phyloP scores from a whole-genome alignment of 2,797 vertebrate species.

The Anabas testudineus region DNA sequence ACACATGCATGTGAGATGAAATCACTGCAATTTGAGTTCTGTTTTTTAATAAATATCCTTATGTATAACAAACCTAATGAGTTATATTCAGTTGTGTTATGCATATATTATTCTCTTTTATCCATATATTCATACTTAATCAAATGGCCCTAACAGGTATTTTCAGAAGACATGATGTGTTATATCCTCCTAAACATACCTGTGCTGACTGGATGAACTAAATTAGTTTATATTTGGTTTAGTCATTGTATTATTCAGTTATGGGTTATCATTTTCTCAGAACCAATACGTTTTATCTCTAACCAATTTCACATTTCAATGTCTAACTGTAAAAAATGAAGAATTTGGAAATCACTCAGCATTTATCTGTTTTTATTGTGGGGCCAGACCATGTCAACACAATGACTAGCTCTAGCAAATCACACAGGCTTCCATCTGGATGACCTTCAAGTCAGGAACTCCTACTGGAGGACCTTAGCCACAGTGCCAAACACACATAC shows the following conservation, averaged over 20 bases:
- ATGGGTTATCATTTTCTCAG: not conserved
- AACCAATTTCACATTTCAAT: slow-evolving; percentile 26
- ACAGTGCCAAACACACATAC: slow-evolving; percentile 13
- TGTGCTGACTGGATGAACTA: not conserved
- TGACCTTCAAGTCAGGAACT: slow-evolving; percentile 39
- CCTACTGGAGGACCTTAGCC: slow-evolving; percentile 28
- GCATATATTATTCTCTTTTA: slow-evolving; percentile 34
- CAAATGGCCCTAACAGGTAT: not conserved
- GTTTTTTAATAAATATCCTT: slow-evolving; percentile 37
- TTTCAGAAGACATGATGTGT: not conserved
- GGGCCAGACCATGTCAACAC: slow-evolving; percentile 43
- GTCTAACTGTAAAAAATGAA: slow-evolving; percentile 23
- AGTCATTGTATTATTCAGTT: not conserved
- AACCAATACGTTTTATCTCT: not conserved
- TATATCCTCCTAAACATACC: not conserved
- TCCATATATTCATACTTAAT: too few relatives aligned
- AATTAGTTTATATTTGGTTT: slow-evolving; percentile 3
- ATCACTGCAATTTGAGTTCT: slow-evolving; percentile 35
- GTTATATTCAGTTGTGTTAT: slow-evolving; percentile 43
- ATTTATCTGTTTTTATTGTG: slow-evolving; percentile 60
- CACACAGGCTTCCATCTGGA: slow-evolving; percentile 63
- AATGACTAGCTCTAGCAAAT: slow-evolving; percentile 39
- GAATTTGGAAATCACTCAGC: slow-evolving; percentile 28
- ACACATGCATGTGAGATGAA: slow-evolving; percentile 27
- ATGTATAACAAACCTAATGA: slow-evolving; percentile 55